Conservation (phyloP, 2,797 vertebrate genomes). For the Threskiornis aethiopicus region DNA sequence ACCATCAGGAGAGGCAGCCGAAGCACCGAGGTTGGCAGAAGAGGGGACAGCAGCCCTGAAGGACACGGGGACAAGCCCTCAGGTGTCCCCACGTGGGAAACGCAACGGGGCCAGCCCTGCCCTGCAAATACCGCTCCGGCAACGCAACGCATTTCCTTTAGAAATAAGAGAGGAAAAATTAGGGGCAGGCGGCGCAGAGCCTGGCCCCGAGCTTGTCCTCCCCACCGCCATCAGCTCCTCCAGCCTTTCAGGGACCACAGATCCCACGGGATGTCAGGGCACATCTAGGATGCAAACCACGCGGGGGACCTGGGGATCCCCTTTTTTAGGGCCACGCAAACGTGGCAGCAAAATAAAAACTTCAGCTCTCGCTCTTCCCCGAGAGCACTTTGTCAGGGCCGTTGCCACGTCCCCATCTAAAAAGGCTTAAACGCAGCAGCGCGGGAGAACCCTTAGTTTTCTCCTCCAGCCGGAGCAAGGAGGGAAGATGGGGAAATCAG, state of each 20-base stretch:
- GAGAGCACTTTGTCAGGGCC: neutral
- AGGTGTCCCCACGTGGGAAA: neutral
- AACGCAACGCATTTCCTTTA: accelerated
- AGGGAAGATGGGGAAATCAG: neutral
- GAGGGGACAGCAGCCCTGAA: neutral
- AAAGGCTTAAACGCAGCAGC: neutral
- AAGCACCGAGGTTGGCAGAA: neutral
- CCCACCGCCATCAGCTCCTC: neutral
- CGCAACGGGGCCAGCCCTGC: neutral
- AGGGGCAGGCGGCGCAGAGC: neutral
- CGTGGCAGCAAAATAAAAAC: accelerated
- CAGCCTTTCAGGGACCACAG: neutral
- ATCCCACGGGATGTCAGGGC: accelerated
- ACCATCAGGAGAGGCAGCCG: neutral
- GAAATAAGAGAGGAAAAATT: neutral
- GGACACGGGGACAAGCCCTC: neutral
- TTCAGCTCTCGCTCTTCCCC: neutral
- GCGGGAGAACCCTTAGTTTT: neutral
- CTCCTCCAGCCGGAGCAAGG: neutral
- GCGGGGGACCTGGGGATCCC: accelerated
- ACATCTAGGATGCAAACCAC: neutral
- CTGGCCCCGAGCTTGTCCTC: neutral
- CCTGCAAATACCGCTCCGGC: neutral
- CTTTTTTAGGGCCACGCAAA: neutral
- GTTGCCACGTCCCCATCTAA: neutral